Conservation (phyloP, 2,113 vertebrate genomes). For the Tor tambroides region DNA sequence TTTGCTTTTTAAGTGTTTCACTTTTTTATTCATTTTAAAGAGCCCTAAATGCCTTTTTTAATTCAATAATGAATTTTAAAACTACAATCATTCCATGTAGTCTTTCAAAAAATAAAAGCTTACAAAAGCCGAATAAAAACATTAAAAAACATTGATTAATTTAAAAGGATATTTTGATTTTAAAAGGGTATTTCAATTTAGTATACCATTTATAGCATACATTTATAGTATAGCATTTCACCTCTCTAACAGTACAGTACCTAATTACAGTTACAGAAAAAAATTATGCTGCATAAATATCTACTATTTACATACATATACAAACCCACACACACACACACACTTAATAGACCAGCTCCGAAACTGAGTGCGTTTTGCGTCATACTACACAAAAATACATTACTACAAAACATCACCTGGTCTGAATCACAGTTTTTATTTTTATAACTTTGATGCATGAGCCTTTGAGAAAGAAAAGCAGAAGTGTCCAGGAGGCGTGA, state of each 20-base stretch:
- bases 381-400: background rate
- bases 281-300: no score
- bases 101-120: background rate
- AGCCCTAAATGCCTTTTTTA: no score
- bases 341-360: background rate
- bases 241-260: background rate
- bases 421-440: background rate
- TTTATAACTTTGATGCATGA: conserved; percentile 24
- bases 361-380: background rate
- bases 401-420: background rate
- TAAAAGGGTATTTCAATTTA: background rate
- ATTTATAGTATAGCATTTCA: background rate
- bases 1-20: background rate
- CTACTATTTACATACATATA: no score
- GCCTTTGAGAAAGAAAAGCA: conserved; percentile 25
- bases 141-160: background rate
- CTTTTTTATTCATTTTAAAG: background rate
- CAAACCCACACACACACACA: background rate
- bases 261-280: no score
- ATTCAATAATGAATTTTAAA: background rate
- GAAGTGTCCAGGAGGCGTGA: conserved; percentile 12
- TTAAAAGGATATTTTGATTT: no score
- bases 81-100: background rate
- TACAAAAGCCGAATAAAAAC: background rate
- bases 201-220: background rate